Conservation (phyloP, 2,113 vertebrate genomes). For the Anolis carolinensis region DNA sequence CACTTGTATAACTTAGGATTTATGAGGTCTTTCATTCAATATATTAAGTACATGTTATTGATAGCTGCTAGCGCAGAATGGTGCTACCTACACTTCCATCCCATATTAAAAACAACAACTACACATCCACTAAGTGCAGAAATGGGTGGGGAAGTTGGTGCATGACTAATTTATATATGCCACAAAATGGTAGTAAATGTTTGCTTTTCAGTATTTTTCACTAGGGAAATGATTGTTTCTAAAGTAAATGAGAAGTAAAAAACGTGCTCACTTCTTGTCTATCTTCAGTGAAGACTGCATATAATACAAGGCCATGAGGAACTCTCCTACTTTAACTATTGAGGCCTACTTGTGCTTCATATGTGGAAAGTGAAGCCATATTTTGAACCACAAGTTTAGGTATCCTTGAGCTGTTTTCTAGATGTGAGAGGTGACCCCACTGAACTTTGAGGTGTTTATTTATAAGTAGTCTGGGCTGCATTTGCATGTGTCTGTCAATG, state of each 20-base stretch:
- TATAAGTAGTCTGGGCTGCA: not conserved
- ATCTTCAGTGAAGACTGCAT: not conserved
- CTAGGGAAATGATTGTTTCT: slow-evolving; percentile 34
- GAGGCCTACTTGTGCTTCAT: not conserved
- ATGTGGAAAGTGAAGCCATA: not conserved
- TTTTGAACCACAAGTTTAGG: not conserved
- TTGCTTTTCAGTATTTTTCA: slow-evolving; percentile 39
- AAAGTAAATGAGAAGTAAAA: slow-evolving; percentile 18
- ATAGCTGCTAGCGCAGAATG: slow-evolving; percentile 2
- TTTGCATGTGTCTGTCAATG: not conserved
- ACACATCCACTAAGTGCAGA: slow-evolving; percentile 45
- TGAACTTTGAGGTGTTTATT: too few species aligned
- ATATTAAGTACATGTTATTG: slow-evolving; percentile 48
- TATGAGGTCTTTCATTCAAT: slow-evolving; percentile 67
- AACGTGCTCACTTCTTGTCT: not conserved
- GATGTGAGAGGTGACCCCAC: too few species aligned
- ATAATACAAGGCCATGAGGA: not conserved
- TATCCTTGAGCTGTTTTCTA: not conserved
- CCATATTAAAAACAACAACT: slow-evolving; percentile 33
- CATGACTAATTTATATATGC: slow-evolving; percentile 36
- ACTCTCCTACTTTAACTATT: not conserved
- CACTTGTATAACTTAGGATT: slow-evolving; percentile 62
- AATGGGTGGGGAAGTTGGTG: slow-evolving; percentile 47
- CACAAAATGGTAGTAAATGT: slow-evolving; percentile 45
- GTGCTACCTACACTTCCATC: slow-evolving; percentile 34